Percentiles rank a stretch among this genome's conserved stretches.
Evolutionary conservation across 2,113 vertebrate species (phyloP).

Genomic region (Pogona vitticeps): DNA sequence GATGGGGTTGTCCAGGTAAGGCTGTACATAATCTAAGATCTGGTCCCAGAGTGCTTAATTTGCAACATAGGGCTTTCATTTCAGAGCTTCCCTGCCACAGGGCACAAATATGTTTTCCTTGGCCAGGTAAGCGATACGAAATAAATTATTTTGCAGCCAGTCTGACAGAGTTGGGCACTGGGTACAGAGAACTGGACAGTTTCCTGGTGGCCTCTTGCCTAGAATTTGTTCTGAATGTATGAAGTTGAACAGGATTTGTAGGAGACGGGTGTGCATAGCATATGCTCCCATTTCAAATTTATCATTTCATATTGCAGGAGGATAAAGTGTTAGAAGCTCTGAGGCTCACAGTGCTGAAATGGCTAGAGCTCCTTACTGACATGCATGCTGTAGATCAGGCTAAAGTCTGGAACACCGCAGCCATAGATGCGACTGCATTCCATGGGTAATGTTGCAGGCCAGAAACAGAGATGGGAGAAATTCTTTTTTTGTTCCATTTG

Average conservation of each 20-base stretch:
- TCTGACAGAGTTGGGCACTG: conserved; percentile 79
- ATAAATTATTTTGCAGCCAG: conserved; percentile 81
- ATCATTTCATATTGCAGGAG: conserved; percentile 26
- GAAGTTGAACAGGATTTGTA: conserved; percentile 74
- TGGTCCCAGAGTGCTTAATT: conserved; percentile 65
- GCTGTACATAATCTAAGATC: conserved; percentile 67
- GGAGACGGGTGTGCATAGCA: conserved; percentile 71
- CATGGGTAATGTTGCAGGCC: neutral
- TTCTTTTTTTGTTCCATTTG: no score
- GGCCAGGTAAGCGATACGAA: conserved; percentile 72
- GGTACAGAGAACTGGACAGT: conserved; percentile 74
- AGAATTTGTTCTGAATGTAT: conserved; percentile 73
- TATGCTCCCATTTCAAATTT: conserved; percentile 65
- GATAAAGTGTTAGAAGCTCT: conserved; percentile 1
- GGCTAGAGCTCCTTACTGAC: rapidly evolving
- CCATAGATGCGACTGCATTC: neutral
- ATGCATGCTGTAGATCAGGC: neutral
- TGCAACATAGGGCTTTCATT: conserved; percentile 72
- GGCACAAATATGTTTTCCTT: conserved; percentile 79
- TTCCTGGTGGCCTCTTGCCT: conserved; percentile 81
- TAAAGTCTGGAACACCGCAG: neutral
- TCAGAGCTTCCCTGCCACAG: conserved; percentile 72
- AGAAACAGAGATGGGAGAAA: no score
- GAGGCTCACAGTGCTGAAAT: neutral
- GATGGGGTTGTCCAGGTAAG: conserved; percentile 62